Conservation (phyloP, 2,113 vertebrate genomes). For the Thalassoma bifasciatum region DNA sequence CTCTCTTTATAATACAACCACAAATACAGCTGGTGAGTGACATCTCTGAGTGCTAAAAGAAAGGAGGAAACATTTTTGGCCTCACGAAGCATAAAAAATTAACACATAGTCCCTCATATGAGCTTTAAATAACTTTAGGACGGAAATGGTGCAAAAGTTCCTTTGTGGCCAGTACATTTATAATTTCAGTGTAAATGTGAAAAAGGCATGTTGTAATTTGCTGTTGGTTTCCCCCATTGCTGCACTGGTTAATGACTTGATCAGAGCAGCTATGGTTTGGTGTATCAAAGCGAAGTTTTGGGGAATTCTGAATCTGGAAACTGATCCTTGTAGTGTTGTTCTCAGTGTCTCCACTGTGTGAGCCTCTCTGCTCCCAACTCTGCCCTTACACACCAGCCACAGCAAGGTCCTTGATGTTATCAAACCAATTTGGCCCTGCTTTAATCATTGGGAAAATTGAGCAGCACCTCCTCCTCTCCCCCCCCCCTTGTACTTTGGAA, state of each 20-base stretch:
- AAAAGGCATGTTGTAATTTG: not conserved
- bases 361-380: constrained; percentile 71
- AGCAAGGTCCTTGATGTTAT: constrained; percentile 87
- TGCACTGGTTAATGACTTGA: not conserved
- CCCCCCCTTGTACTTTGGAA: constrained; percentile 59
- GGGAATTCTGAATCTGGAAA: not conserved
- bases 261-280: not conserved
- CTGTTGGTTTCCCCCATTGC: not conserved
- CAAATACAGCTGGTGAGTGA: too few relatives aligned
- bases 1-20: too few relatives aligned
- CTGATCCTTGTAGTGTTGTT: constrained; percentile 17
- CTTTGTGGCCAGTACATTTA: too few relatives aligned
- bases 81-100: too few relatives aligned
- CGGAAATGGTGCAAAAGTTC: too few relatives aligned
- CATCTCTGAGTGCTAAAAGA: too few relatives aligned
- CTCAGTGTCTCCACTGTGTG: constrained; percentile 38
- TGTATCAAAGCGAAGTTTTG: too few relatives aligned
- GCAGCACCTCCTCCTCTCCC: constrained; percentile 64
- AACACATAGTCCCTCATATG: too few relatives aligned
- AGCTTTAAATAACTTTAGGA: too few relatives aligned
- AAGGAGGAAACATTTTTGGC: too few relatives aligned
- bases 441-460: constrained; percentile 89
- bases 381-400: constrained; percentile 81
- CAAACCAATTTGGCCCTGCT: constrained; percentile 84
- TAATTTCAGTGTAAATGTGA: too few relatives aligned